Conservation (phyloP, 2,113 vertebrate species). For the Gallinago media region DNA sequence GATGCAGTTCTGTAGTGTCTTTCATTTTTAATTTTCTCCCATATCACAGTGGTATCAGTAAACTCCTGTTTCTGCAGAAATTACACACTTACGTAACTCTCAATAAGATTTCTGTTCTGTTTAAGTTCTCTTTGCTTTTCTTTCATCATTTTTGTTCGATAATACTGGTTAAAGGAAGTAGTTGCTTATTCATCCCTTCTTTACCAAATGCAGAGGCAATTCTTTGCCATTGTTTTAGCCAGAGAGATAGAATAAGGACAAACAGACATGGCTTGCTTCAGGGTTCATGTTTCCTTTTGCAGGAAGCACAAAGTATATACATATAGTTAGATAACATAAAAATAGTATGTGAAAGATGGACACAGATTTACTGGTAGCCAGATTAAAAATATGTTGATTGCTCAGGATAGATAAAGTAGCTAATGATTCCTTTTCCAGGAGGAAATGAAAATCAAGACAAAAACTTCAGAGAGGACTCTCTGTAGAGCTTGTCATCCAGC, state of each 20-base stretch:
- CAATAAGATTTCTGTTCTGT: not conserved
- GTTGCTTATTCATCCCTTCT: not conserved
- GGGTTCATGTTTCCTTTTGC: not conserved
- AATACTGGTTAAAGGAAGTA: not conserved
- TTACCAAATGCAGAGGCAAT: not conserved
- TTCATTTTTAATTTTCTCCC: not conserved
- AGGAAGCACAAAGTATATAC: not conserved
- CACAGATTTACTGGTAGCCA: not conserved
- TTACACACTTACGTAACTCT: not conserved
- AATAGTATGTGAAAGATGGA: not conserved
- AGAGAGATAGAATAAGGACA: not conserved
- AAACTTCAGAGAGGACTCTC: not conserved
- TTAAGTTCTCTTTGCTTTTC: not conserved
- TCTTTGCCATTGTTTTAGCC: not conserved
- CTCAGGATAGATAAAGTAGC: not conserved
- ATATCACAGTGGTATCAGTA: not conserved
- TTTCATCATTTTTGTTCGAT: not conserved
- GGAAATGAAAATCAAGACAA: not conserved
- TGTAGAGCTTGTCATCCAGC: not conserved
- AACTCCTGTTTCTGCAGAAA: not conserved
- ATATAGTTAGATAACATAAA: not conserved
- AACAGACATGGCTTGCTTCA: not conserved
- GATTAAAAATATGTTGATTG: not conserved
- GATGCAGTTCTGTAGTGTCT: not conserved
- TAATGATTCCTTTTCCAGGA: not conserved